These are phyloP conservation scores for Antheraea assamensis DNA, from an alignment of 2,888 invertebrate species.

Conservation along the genomic window DNA sequence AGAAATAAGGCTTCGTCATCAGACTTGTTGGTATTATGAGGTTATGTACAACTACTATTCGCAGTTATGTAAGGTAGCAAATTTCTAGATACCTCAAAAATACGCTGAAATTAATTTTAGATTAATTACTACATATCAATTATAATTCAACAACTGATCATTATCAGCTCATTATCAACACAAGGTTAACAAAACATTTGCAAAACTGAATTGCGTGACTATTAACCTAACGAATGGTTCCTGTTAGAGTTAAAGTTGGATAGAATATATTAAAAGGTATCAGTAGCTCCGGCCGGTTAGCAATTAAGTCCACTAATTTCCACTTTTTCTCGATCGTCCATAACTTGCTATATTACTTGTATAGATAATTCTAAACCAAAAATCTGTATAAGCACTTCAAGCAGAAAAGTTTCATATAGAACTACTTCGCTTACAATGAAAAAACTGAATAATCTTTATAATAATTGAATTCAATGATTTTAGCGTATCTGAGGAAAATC, in stretches of 20 bases:
- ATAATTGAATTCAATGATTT: conserved; percentile 19
- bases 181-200: neutral
- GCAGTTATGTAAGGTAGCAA: no score
- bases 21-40: no score
- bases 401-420: no score
- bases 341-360: no score
- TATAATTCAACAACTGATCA: neutral
- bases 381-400: no score
- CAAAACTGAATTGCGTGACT: neutral
- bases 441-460: neutral
- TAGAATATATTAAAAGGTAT: no score
- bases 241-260: neutral
- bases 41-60: no score
- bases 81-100: no score
- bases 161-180: neutral
- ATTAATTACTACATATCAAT: neutral
- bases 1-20: neutral
- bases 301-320: neutral
- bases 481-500: conserved; percentile 52
- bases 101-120: neutral
- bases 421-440: no score
- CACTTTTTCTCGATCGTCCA: neutral
- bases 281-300: neutral
- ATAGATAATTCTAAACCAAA: no score
- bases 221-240: neutral